Evolutionary conservation across 2,888 invertebrate species (phyloP).

Genomic region (Parascotia fuliginaria): DNA sequence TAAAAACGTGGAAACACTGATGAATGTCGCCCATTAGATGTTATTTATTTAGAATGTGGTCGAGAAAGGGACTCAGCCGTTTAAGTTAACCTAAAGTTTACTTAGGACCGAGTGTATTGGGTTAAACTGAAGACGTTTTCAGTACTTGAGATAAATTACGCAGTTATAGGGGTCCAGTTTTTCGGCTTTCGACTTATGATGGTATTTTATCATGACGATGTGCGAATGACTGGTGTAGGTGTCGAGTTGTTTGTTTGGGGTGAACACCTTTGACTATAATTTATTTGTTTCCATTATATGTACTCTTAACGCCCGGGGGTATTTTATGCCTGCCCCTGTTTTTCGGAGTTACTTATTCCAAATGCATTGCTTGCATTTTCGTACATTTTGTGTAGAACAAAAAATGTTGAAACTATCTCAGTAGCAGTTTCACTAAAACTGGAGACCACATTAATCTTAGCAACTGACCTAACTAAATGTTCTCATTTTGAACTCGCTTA

Average conservation of each 20-base stretch:
- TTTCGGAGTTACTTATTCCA: conserved; percentile 23
- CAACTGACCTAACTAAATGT: conserved; percentile 58
- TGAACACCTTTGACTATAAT: conserved; percentile 42
- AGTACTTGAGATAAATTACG: conserved; percentile 73
- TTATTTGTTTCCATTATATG: conserved; percentile 45
- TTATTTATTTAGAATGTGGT: conserved; percentile 87
- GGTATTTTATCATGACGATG: conserved; percentile 73
- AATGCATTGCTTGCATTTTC: not conserved
- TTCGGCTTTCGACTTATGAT: conserved; percentile 76
- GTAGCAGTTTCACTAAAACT: conserved; percentile 65
- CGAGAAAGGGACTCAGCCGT: conserved; percentile 79
- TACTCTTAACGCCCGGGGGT: conserved; percentile 35
- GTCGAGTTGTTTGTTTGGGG: conserved; percentile 50
- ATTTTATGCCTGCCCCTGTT: conserved; percentile 16
- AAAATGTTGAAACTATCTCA: conserved; percentile 60
- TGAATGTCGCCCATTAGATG: conserved; percentile 86
- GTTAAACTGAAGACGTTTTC: conserved; percentile 81
- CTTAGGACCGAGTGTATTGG: conserved; percentile 83
- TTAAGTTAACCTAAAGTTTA: conserved; percentile 84
- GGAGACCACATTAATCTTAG: conserved; percentile 74
- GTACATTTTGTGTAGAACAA: conserved; percentile 28
- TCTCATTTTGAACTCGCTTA: conserved; percentile 29
- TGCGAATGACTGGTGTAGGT: conserved; percentile 55
- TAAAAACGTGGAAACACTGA: conserved; percentile 86
- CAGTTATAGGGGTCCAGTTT: conserved; percentile 82